Evolutionary conservation across 2,113 vertebrate species (phyloP).

Genomic region (Myxocyprinus asiaticus): DNA sequence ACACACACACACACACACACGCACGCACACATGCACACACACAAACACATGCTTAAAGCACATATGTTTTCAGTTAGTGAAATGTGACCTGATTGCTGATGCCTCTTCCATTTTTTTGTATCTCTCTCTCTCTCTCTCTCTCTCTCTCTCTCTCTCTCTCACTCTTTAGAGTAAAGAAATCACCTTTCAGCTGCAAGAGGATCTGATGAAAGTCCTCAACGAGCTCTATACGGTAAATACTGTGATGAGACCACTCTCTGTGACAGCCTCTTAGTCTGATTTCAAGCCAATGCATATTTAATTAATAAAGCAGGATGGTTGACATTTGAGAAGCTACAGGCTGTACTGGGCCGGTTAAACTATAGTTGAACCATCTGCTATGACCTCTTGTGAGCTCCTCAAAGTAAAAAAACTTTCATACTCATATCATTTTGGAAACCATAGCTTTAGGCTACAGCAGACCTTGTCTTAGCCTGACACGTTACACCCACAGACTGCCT

Average conservation of each 20-base stretch:
- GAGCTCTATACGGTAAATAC: constrained; percentile 97
- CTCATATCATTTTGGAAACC: not conserved
- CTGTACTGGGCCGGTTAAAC: no score
- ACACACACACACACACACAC: no score
- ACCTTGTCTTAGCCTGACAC: no score
- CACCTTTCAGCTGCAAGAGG: constrained; percentile 73
- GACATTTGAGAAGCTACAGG: no score
- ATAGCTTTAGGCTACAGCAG: not conserved
- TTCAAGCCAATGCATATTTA: no score
- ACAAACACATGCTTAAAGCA: no score
- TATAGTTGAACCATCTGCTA: no score
- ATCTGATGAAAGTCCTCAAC: constrained; percentile 98
- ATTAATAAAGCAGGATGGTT: no score
- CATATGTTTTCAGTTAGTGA: no score
- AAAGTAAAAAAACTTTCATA: not conserved
- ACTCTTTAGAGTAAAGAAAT: constrained; percentile 58
- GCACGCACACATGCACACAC: no score
- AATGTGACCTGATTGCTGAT: no score
- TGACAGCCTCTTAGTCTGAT: not conserved
- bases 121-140: constrained; percentile 27
- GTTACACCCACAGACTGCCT: no score
- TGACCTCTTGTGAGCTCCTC: not conserved
- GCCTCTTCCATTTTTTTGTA: not conserved
- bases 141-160: not conserved
- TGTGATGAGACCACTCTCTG: constrained; percentile 4